phyloP scores from a whole-genome alignment of 2,797 vertebrate species.

The Aldrovandia affinis region DNA sequence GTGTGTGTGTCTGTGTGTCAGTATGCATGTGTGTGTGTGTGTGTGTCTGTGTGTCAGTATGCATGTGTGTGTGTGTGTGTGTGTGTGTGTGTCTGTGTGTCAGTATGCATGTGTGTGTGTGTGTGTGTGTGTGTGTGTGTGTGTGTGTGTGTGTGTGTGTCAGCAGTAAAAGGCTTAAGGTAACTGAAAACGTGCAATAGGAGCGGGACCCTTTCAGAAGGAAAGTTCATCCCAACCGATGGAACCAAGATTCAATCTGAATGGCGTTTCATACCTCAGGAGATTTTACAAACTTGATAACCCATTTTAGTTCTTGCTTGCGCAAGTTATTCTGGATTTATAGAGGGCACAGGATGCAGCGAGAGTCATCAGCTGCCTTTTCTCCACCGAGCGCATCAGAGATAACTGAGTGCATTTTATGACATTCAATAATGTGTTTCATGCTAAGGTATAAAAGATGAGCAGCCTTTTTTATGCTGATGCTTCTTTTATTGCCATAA shows the following conservation, averaged over 20 bases:
- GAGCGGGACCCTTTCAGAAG: not conserved
- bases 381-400: slow-evolving; percentile 46
- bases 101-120: not conserved
- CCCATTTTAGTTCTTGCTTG: slow-evolving; percentile 56
- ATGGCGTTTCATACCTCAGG: slow-evolving; percentile 7
- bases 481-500: slow-evolving; percentile 28
- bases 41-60: too few species aligned
- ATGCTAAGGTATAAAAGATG: slow-evolving; percentile 53
- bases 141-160: slow-evolving; percentile 3
- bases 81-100: not conserved
- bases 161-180: slow-evolving; percentile 25
- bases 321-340: slow-evolving; percentile 58
- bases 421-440: slow-evolving; percentile 50
- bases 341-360: slow-evolving; percentile 34
- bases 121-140: not conserved
- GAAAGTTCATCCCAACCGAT: slow-evolving; percentile 19
- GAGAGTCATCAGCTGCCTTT: slow-evolving; percentile 36
- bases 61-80: too few species aligned
- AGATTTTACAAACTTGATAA: slow-evolving; percentile 39
- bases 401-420: slow-evolving; percentile 56
- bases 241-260: not conserved
- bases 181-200: not conserved
- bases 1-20: too few species aligned
- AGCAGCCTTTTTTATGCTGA: slow-evolving; percentile 44
- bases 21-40: not conserved